These are phyloP conservation scores for Amphiprion ocellaris DNA, from an alignment of 2,113 vertebrate species.

Conservation along the genomic window DNA sequence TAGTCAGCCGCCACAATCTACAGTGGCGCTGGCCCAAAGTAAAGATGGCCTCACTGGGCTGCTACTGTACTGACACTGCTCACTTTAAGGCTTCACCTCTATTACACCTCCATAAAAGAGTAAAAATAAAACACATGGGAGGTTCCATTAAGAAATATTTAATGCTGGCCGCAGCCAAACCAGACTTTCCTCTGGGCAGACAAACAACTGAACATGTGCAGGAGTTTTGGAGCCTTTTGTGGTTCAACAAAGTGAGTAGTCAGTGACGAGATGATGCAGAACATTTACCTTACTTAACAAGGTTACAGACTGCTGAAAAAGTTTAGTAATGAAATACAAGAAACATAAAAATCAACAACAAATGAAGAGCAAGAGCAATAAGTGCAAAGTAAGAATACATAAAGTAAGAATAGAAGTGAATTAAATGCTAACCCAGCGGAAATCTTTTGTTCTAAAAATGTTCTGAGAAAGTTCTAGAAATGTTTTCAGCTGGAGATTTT, in stretches of 20 bases:
- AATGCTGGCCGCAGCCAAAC: constrained; percentile 19
- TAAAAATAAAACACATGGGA: constrained; percentile 55
- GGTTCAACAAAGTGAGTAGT: neutral
- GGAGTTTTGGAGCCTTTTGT: constrained; percentile 15
- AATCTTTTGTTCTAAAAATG: too few species aligned
- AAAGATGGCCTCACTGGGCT: constrained; percentile 74
- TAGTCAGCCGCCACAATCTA: constrained; percentile 73
- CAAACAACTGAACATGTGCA: neutral
- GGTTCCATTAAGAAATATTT: constrained; percentile 46
- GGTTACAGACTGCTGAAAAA: too few species aligned
- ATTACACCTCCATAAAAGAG: constrained; percentile 53
- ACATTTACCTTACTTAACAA: too few species aligned
- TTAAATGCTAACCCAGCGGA: too few species aligned
- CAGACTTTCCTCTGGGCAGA: constrained; percentile 25
- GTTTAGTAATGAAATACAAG: too few species aligned
- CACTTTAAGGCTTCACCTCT: constrained; percentile 45
- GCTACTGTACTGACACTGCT: constrained; percentile 67
- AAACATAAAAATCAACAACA: neutral
- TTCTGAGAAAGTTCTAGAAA: too few species aligned
- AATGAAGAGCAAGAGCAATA: too few species aligned
- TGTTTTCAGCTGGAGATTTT: too few species aligned
- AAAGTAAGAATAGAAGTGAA: too few species aligned
- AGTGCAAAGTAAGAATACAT: too few species aligned
- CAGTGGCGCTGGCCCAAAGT: constrained; percentile 72
- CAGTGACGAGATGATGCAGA: neutral